A percentile compares a stretch with the other conserved stretches of the same genome.
Evolutionary conservation across 2,113 vertebrate genomes (phyloP).

Genomic region (Cepphus grylle): DNA sequence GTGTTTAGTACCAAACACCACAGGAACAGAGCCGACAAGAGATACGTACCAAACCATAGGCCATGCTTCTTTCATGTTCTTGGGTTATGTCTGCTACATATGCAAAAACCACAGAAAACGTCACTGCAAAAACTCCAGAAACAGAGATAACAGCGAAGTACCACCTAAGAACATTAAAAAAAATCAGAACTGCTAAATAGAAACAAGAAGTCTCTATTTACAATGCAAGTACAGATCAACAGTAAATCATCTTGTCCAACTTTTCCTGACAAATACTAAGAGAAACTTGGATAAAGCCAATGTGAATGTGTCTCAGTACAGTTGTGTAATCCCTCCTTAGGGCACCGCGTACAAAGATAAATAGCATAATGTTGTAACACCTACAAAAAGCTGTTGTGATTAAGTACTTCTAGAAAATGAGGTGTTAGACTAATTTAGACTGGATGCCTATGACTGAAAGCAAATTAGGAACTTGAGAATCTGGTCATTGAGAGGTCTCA

Average conservation of each 20-base stretch:
- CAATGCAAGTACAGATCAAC: neutral
- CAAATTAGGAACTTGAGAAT: neutral
- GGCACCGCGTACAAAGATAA: accelerated
- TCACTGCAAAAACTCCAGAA: constrained; percentile 89
- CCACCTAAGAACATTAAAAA: constrained; percentile 75
- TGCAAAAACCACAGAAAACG: constrained; percentile 88
- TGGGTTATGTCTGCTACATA: constrained; percentile 91
- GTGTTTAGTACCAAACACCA: neutral
- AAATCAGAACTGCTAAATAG: neutral
- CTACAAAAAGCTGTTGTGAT: neutral
- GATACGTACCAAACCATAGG: constrained; percentile 84
- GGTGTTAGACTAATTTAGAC: neutral
- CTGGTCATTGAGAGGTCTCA: neutral
- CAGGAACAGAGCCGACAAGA: neutral
- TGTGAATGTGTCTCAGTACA: accelerated
- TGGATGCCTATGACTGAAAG: neutral
- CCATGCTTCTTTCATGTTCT: constrained; percentile 90
- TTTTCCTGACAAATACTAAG: neutral
- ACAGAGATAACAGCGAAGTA: constrained; percentile 89
- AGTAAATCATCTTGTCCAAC: neutral
- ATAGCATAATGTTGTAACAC: neutral
- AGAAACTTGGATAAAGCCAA: neutral
- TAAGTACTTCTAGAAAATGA: neutral
- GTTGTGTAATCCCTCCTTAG: neutral
- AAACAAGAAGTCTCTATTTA: neutral